Conservation (phyloP, 1,140 invertebrate species). For the Sarcophaga peregrina region DNA sequence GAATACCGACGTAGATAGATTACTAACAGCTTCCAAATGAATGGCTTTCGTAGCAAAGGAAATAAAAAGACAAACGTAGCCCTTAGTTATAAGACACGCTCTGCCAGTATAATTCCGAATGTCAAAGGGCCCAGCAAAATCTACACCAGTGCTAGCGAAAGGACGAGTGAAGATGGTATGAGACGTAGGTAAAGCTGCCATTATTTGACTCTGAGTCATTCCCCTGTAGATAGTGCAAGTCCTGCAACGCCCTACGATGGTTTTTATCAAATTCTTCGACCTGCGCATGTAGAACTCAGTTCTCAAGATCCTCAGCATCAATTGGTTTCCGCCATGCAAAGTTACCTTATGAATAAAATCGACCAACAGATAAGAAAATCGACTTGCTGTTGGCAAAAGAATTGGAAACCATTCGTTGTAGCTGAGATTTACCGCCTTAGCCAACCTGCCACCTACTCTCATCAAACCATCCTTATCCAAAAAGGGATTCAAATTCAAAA, state of each 20-base stretch:
- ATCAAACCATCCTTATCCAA: too few relatives aligned
- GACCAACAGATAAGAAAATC: neutral
- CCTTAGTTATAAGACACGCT: too few relatives aligned
- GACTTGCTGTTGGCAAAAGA: neutral
- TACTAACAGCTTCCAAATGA: too few relatives aligned
- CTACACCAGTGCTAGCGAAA: neutral
- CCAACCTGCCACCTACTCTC: neutral
- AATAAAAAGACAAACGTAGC: too few relatives aligned
- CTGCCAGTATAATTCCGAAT: too few relatives aligned
- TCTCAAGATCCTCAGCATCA: constrained; percentile 2
- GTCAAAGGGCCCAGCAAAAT: too few relatives aligned
- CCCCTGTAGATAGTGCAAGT: neutral
- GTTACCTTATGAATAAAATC: neutral
- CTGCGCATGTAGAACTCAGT: constrained; percentile 20
- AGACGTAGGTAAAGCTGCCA: too few relatives aligned
- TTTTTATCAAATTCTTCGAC: neutral
- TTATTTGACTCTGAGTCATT: neutral
- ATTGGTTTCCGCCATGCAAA: constrained; percentile 31
- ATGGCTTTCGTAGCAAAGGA: too few relatives aligned
- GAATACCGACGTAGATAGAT: too few relatives aligned
- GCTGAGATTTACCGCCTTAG: neutral
- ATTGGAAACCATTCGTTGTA: neutral
- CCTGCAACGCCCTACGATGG: neutral
- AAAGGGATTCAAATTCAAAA: too few relatives aligned
- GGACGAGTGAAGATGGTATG: too few relatives aligned